Conservation (phyloP, 2,797 vertebrate species). For the Tragopan temminckii region DNA sequence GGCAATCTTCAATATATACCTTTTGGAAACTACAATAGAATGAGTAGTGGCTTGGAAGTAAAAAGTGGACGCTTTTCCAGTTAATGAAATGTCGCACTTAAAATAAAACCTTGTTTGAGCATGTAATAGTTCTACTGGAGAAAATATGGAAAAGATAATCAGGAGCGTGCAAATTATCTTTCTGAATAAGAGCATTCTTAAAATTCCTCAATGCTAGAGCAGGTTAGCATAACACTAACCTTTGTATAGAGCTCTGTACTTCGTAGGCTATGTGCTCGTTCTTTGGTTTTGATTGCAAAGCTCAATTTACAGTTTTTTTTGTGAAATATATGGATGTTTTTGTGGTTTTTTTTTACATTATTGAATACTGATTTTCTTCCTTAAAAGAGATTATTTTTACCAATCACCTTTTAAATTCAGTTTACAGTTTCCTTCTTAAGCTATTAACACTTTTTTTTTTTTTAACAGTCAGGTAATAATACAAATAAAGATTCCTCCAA, state of each 20-base stretch:
- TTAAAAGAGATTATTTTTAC: neutral
- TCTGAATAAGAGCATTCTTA: neutral
- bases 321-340: neutral
- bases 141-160: neutral
- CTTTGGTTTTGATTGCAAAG: neutral
- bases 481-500: conserved; percentile 88
- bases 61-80: neutral
- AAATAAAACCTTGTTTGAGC: neutral
- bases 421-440: neutral
- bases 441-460: neutral
- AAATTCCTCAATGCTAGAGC: neutral
- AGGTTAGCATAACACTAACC: neutral
- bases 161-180: neutral
- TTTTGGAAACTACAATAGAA: neutral
- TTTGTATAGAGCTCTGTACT: neutral
- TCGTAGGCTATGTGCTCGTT: neutral
- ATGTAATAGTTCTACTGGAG: neutral
- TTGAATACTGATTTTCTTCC: neutral
- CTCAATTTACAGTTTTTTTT: neutral
- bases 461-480: conserved; percentile 84
- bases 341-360: neutral
- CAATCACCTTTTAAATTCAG: neutral
- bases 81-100: neutral
- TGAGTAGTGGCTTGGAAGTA: neutral
- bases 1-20: neutral